Conservation (phyloP, 92 coral and sea anemone species). For the Epizoanthus ramosus region DNA sequence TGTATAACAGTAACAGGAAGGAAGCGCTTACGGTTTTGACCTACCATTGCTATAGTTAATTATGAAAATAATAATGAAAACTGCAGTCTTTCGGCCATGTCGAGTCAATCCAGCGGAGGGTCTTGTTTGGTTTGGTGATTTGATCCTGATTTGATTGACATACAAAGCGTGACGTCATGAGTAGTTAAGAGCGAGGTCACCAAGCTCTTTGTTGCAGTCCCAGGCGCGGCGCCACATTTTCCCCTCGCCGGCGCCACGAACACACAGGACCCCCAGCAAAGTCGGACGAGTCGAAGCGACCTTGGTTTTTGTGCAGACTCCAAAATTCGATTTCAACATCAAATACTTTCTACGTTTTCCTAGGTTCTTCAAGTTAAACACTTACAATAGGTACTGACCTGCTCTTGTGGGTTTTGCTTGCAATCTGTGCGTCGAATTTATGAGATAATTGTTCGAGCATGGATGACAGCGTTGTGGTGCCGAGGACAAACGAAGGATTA, state of each 20-base stretch:
- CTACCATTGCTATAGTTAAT: no score
- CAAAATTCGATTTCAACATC: constrained; percentile 33
- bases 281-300: constrained; percentile 58
- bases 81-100: no score
- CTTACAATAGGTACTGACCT: background rate
- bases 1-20: no score
- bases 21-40: no score
- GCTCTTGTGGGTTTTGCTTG: background rate
- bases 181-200: no score
- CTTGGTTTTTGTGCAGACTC: constrained; percentile 24
- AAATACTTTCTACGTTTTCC: background rate
- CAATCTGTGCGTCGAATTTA: background rate
- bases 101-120: no score
- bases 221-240: constrained; percentile 17
- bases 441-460: constrained; percentile 37
- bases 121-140: no score
- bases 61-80: no score
- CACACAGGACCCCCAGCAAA: constrained; percentile 74
- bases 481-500: constrained; percentile 95
- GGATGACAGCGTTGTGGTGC: constrained; percentile 94
- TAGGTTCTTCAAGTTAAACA: background rate
- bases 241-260: constrained; percentile 70
- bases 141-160: no score
- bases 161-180: no score
- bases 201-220: background rate